A percentile compares a stretch with the other conserved stretches of the same genome.
Conservation (phyloP, 2,113 vertebrate genomes). For the Coreoperca whiteheadi region DNA sequence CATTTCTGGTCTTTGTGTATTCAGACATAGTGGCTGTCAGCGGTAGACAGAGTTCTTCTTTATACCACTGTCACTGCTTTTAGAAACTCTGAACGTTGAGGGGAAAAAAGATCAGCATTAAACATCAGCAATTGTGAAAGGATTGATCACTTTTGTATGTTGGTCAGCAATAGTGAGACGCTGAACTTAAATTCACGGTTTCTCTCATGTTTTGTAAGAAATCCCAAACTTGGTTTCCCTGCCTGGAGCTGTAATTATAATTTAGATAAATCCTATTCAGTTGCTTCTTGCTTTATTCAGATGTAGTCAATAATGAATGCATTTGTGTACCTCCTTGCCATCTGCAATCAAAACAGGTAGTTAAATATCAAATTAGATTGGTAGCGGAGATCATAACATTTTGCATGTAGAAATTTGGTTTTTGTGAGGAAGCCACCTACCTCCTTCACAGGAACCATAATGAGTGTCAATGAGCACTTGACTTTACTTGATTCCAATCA, state of each 20-base stretch:
- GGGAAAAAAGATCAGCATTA: not conserved
- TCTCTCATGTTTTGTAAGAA: not conserved
- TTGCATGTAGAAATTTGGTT: not conserved
- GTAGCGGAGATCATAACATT: conserved; percentile 14
- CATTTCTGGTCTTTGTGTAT: not conserved
- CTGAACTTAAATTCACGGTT: not conserved
- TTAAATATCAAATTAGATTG: conserved; percentile 8
- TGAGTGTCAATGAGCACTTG: conserved; percentile 44
- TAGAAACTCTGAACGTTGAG: not conserved
- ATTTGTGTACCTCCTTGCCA: not conserved
- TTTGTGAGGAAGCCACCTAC: conserved; percentile 4
- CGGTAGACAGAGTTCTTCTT: conserved; percentile 5
- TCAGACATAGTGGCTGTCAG: not conserved
- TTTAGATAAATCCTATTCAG: not conserved
- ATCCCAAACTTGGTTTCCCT: not conserved
- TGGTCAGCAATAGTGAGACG: not conserved
- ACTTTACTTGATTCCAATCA: conserved; percentile 40
- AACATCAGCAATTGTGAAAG: conserved; percentile 4
- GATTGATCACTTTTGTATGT: not conserved
- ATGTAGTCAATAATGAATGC: not conserved
- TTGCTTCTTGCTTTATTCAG: not conserved
- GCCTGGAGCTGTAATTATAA: not conserved
- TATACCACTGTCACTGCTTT: not conserved
- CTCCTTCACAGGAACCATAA: conserved; percentile 6
- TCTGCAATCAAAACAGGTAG: conserved; percentile 6